phyloP scores from a whole-genome alignment of 2,888 invertebrate species.

The Lissonota sp. region DNA sequence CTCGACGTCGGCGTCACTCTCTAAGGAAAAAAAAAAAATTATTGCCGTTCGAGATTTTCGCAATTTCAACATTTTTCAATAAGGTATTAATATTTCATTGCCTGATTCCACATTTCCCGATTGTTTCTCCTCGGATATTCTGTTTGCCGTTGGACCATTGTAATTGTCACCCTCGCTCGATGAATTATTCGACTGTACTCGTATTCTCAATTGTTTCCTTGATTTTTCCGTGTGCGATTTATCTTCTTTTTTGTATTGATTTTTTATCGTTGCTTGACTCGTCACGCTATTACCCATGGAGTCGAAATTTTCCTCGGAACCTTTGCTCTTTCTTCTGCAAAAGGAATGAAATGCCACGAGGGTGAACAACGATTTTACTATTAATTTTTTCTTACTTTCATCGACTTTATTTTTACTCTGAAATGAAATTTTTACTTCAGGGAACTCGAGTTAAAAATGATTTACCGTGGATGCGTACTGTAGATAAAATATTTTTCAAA shows the following conservation, averaged over 20 bases:
- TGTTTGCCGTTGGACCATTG: slow-evolving; percentile 18
- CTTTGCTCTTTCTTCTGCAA: slow-evolving; percentile 73
- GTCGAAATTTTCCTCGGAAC: slow-evolving; percentile 74
- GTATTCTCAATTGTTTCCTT: slow-evolving; percentile 77
- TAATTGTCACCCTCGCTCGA: slow-evolving; percentile 36
- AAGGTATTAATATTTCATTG: slow-evolving; percentile 49
- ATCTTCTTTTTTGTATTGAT: slow-evolving; percentile 88
- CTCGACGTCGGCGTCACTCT: slow-evolving; percentile 93
- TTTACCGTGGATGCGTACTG: neutral
- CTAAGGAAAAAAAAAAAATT: slow-evolving; percentile 79
- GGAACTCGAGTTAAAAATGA: too few species aligned
- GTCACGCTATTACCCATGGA: slow-evolving; percentile 71
- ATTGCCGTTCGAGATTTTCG: neutral
- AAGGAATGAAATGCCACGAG: neutral
- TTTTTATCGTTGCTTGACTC: slow-evolving; percentile 85
- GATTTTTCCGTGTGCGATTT: slow-evolving; percentile 85
- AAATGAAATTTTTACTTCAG: too few species aligned
- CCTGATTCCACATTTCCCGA: slow-evolving; percentile 70
- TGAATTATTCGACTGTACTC: slow-evolving; percentile 1
- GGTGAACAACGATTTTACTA: too few species aligned
- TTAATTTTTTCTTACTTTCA: too few species aligned
- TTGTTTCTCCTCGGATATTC: slow-evolving; percentile 73
- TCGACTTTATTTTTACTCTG: too few species aligned
- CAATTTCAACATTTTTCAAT: neutral
- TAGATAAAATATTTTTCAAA: neutral